These are phyloP conservation scores for Lissocephala sabroskyi DNA, from an alignment of 2,888 invertebrate species.

Conservation along the genomic window DNA sequence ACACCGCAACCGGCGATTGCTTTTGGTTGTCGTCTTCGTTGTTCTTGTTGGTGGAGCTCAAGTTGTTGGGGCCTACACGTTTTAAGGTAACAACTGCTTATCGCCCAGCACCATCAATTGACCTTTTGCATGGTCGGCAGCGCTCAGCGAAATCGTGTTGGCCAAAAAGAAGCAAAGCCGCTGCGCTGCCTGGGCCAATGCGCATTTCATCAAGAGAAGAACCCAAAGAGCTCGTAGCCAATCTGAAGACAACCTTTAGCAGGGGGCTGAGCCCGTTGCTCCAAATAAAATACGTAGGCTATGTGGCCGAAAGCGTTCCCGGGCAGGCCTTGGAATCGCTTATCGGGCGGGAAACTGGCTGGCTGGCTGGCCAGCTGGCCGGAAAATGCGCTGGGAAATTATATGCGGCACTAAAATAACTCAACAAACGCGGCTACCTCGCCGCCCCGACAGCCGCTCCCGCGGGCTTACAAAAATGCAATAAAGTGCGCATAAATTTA, in stretches of 20 bases:
- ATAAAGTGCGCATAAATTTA: conserved; percentile 56
- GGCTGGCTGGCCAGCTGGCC: conserved; percentile 17
- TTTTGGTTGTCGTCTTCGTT: conserved; percentile 12
- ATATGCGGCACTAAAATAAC: no score
- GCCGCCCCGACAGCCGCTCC: not conserved
- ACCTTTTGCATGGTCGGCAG: conserved; percentile 49
- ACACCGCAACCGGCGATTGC: not conserved
- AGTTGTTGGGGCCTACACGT: conserved; percentile 46
- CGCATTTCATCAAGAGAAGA: conserved; percentile 41
- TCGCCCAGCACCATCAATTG: conserved; percentile 58
- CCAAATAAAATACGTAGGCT: conserved; percentile 55
- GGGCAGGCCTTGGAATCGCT: no score
- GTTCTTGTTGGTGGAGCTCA: conserved; percentile 16
- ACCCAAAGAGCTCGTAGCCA: not conserved
- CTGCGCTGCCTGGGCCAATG: conserved; percentile 1
- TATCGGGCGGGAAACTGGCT: conserved; percentile 40
- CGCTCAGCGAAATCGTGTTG: conserved; percentile 39
- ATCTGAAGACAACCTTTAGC: not conserved
- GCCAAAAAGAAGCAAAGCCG: no score
- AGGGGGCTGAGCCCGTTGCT: no score
- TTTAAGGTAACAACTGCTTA: conserved; percentile 60
- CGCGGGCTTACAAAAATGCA: conserved; percentile 40
- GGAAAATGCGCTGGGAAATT: not conserved
- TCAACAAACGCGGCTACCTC: no score
- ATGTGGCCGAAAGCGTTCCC: no score